These are phyloP conservation scores for Cerastoderma edule DNA, from an alignment of 2,888 invertebrate genomes.

Conservation along the genomic window DNA sequence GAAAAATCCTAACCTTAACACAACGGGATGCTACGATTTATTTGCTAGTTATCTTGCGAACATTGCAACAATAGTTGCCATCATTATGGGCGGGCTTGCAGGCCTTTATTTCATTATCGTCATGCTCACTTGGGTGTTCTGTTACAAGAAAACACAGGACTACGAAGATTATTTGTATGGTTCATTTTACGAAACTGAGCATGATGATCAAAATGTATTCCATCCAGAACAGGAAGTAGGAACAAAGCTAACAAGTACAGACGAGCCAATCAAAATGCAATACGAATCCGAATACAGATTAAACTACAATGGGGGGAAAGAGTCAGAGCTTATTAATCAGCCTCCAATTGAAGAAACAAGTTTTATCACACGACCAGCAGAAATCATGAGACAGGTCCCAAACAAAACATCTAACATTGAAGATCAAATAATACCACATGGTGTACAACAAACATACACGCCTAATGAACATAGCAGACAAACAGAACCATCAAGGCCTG, in stretches of 20 bases:
- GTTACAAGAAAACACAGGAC: constrained; percentile 50
- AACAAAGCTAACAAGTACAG: constrained; percentile 1
- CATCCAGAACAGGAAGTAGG: constrained; percentile 3
- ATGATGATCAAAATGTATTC: not conserved
- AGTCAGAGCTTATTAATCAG: not conserved
- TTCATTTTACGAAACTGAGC: constrained; percentile 39
- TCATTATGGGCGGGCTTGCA: constrained; percentile 43
- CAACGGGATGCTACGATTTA: constrained; percentile 48
- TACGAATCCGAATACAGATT: not conserved
- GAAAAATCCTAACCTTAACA: constrained; percentile 45
- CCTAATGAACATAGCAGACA: too few relatives aligned
- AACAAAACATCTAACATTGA: too few relatives aligned
- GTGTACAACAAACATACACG: too few relatives aligned
- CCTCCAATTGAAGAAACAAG: not conserved
- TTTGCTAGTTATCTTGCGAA: constrained; percentile 40
- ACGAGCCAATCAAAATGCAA: not conserved
- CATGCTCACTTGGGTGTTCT: constrained; percentile 59
- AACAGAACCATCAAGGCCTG: too few relatives aligned
- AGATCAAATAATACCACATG: too few relatives aligned
- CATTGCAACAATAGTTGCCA: constrained; percentile 34
- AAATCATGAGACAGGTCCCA: too few relatives aligned
- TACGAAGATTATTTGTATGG: constrained; percentile 39
- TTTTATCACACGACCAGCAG: not conserved
- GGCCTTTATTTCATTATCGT: constrained; percentile 49
- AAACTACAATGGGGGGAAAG: not conserved